phyloP scores from a whole-genome alignment of 2,888 invertebrate genomes.

The Tetheella fluctuosa region DNA sequence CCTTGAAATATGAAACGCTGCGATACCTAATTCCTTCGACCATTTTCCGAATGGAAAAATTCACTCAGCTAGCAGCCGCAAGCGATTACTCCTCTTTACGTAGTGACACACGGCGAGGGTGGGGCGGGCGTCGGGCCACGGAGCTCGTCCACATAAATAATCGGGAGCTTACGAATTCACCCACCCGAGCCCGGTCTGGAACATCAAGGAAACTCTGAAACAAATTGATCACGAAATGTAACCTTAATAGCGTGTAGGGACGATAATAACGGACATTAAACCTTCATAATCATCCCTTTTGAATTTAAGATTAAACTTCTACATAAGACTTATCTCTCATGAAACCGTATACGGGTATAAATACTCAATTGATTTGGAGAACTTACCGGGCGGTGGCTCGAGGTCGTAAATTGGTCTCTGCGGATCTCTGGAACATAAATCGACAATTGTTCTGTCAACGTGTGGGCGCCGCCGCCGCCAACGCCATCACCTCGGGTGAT shows the following conservation, averaged over 20 bases:
- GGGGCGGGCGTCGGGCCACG: slow-evolving; percentile 50
- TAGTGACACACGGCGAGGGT: slow-evolving; percentile 63
- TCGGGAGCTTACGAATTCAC: slow-evolving; percentile 73
- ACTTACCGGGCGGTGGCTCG: slow-evolving; percentile 41
- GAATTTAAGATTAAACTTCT: background rate
- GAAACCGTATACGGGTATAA: background rate
- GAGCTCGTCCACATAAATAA: slow-evolving; percentile 74
- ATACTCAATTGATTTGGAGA: slow-evolving; percentile 47
- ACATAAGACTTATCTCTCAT: background rate
- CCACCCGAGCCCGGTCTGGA: slow-evolving; percentile 51
- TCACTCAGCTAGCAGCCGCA: slow-evolving; percentile 71
- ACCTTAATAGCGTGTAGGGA: slow-evolving; percentile 49
- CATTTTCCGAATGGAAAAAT: slow-evolving; percentile 78
- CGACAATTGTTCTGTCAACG: slow-evolving; percentile 71
- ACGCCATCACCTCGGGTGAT: slow-evolving; percentile 43
- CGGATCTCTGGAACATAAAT: slow-evolving; percentile 61
- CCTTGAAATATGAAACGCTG: slow-evolving; percentile 69
- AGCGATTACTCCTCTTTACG: slow-evolving; percentile 76
- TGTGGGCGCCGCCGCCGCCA: slow-evolving; percentile 53
- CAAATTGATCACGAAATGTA: slow-evolving; percentile 65
- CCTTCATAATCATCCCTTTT: background rate
- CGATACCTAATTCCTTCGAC: slow-evolving; percentile 70
- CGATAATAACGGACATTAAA: slow-evolving; percentile 42
- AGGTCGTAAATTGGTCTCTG: slow-evolving; percentile 54
- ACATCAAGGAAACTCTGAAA: slow-evolving; percentile 64